Evolutionary conservation across 2,797 vertebrate genomes (phyloP).

Genomic region (Alcedo quadribrachys): DNA sequence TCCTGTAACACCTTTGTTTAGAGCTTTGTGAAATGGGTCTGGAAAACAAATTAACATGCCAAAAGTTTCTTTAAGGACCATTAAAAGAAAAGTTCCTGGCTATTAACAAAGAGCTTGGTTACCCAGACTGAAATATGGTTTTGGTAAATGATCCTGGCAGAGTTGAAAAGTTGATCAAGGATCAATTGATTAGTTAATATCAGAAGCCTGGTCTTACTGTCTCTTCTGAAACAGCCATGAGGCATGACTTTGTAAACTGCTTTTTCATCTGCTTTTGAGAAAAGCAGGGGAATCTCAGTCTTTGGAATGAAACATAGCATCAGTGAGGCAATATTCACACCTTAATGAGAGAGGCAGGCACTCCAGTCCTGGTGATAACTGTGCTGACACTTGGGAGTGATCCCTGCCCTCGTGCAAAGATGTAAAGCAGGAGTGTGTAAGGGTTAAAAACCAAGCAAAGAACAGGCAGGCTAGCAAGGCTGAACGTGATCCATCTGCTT

Average conservation of each 20-base stretch:
- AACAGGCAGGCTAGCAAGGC: neutral
- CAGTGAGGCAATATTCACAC: neutral
- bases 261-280: neutral
- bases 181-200: neutral
- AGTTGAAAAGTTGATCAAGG: neutral
- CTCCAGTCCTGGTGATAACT: neutral
- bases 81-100: neutral
- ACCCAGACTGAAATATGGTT: neutral
- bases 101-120: neutral
- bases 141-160: neutral
- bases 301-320: constrained; percentile 17
- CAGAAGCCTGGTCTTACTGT: neutral
- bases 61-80: neutral
- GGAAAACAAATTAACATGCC: neutral
- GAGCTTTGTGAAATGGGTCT: neutral
- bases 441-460: neutral
- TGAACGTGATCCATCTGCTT: neutral
- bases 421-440: neutral
- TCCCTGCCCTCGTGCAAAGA: neutral
- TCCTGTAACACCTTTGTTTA: neutral
- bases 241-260: neutral
- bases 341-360: neutral
- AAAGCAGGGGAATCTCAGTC: neutral
- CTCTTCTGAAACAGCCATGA: neutral
- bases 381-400: neutral